A percentile compares a stretch with the other conserved stretches of the same genome.
Conservation (phyloP, 2,113 vertebrate species). For the Scatophagus argus region DNA sequence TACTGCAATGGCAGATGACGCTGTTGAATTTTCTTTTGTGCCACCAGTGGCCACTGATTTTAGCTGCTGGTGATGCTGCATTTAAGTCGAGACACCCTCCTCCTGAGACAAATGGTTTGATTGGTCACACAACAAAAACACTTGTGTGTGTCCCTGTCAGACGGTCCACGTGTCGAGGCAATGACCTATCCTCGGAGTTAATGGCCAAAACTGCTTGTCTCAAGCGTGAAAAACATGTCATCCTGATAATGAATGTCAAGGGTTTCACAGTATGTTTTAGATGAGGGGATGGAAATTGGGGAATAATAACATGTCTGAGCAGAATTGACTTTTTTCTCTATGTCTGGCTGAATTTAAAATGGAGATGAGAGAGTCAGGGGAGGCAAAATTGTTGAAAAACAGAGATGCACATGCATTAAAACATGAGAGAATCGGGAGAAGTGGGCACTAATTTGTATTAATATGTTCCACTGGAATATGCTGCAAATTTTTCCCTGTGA, state of each 20-base stretch:
- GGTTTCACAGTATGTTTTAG: slow-evolving; percentile 64
- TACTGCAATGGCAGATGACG: neutral
- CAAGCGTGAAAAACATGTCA: slow-evolving; percentile 78
- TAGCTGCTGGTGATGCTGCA: slow-evolving; percentile 27
- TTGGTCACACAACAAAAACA: slow-evolving; percentile 71
- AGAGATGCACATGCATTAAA: slow-evolving; percentile 17
- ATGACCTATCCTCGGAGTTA: slow-evolving; percentile 68
- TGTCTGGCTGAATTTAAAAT: slow-evolving; percentile 58
- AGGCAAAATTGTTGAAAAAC: slow-evolving; percentile 14
- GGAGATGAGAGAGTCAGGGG: slow-evolving; percentile 51
- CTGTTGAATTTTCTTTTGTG: slow-evolving; percentile 4
- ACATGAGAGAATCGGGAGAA: slow-evolving; percentile 1
- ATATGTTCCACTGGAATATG: neutral
- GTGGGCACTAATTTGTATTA: neutral
- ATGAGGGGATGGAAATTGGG: slow-evolving; percentile 66
- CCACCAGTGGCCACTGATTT: slow-evolving; percentile 18
- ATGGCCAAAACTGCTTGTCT: slow-evolving; percentile 73
- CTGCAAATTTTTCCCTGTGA: neutral
- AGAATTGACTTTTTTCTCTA: slow-evolving; percentile 40
- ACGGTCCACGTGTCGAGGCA: slow-evolving; percentile 46
- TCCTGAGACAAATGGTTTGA: slow-evolving; percentile 62
- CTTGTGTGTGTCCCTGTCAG: slow-evolving; percentile 59
- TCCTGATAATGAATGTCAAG: slow-evolving; percentile 72
- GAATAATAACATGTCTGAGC: slow-evolving; percentile 68
- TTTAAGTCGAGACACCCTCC: slow-evolving; percentile 33